Evolutionary conservation across 1,140 invertebrate species (phyloP).

Genomic region (Diorhabda carinulata): DNA sequence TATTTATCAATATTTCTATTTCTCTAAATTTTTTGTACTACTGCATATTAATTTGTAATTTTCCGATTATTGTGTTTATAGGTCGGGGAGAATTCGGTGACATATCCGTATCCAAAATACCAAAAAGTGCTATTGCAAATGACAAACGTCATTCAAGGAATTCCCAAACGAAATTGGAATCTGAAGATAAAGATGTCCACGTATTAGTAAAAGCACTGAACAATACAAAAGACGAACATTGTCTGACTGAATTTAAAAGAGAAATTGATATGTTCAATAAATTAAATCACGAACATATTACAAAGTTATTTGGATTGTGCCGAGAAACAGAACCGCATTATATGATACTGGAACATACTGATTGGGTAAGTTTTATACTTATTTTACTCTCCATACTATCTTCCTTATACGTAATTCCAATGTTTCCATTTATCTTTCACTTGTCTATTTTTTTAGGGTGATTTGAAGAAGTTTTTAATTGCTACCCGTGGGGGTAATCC

Average conservation of each 20-base stretch:
- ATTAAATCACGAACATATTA: conserved; percentile 75
- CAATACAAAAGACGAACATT: conserved; percentile 71
- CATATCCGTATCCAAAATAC: conserved; percentile 71
- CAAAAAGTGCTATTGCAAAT: conserved; percentile 41
- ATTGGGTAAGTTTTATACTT: conserved; percentile 66
- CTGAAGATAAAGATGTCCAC: conserved; percentile 51
- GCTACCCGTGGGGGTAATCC: conserved; percentile 60
- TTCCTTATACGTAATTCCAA: too few relatives aligned
- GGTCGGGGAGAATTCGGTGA: conserved; percentile 90
- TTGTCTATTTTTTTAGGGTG: conserved; percentile 60
- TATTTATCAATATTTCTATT: too few relatives aligned
- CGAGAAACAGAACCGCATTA: conserved; percentile 81
- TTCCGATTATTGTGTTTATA: neutral
- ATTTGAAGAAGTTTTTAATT: conserved; percentile 87
- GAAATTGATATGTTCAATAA: conserved; percentile 83
- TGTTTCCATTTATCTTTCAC: too few relatives aligned
- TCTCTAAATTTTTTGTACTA: too few relatives aligned
- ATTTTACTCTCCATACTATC: too few relatives aligned
- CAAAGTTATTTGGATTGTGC: conserved; percentile 75
- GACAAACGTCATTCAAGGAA: conserved; percentile 42
- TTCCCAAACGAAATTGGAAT: conserved; percentile 34
- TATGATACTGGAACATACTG: conserved; percentile 86
- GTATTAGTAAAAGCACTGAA: conserved; percentile 72
- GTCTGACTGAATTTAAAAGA: conserved; percentile 77
- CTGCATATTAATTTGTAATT: too few relatives aligned